phyloP scores from a whole-genome alignment of 30 jellyfish, hydroid and myxozoan genomes.

The Aurelia aurita region DNA sequence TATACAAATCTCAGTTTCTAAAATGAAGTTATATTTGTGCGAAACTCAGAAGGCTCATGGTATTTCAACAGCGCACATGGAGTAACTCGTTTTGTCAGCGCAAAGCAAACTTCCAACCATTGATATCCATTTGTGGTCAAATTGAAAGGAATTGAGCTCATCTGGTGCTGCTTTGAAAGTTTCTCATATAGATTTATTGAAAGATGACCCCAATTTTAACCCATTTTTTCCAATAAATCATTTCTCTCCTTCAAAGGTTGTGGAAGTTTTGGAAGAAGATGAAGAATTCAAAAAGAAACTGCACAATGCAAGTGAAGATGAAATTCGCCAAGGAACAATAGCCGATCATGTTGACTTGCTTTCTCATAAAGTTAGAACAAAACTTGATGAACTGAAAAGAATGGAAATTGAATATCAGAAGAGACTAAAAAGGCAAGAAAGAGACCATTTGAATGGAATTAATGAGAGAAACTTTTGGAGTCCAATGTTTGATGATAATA shows the following conservation, averaged over 20 bases:
- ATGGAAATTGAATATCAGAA: conserved; percentile 92
- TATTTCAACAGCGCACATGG: no score
- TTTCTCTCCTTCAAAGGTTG: conserved; percentile 41
- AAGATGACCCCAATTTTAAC: no score
- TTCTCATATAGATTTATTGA: no score
- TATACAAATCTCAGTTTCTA: no score
- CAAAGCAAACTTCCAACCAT: no score
- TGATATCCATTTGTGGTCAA: no score
- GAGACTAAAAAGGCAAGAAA: conserved; percentile 67
- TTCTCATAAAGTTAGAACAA: conserved; percentile 72
- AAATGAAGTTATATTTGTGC: no score
- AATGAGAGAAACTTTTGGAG: conserved; percentile 83
- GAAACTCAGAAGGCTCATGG: no score
- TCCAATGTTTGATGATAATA: conserved; percentile 88
- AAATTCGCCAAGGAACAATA: conserved; percentile 77
- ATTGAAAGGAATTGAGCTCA: no score
- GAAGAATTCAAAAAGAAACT: conserved; percentile 75
- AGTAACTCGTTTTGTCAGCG: no score
- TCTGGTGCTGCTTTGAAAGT: no score
- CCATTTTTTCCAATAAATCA: no score
- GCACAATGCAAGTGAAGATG: conserved; percentile 92
- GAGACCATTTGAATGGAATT: conserved; percentile 81
- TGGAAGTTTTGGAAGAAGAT: conserved; percentile 86
- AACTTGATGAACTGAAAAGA: conserved; percentile 87
- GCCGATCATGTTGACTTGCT: conserved; percentile 78